Conservation (phyloP, 2,888 invertebrate genomes). For the Anoncus sp. region DNA sequence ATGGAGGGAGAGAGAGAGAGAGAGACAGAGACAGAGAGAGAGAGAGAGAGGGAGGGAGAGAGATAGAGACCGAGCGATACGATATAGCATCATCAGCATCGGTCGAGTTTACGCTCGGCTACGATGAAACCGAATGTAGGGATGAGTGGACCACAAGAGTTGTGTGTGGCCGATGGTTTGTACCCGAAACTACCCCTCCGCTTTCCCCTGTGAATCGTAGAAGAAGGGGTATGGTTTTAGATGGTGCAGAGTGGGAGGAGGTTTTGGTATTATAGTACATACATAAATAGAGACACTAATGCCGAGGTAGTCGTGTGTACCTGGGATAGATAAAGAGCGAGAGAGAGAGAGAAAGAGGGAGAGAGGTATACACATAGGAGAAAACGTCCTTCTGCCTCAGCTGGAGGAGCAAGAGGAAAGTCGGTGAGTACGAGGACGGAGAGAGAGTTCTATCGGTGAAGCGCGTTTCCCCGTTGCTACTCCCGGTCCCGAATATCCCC, state of each 20-base stretch:
- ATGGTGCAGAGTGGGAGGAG: slow-evolving; percentile 7
- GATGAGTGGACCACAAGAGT: slow-evolving; percentile 18
- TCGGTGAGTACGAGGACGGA: slow-evolving; percentile 16
- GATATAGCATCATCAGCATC: slow-evolving; percentile 40
- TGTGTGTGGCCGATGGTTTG: slow-evolving; percentile 43
- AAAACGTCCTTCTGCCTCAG: slow-evolving; percentile 28
- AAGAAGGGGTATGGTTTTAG: slow-evolving; percentile 12
- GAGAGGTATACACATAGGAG: background rate
- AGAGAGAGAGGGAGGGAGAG: background rate
- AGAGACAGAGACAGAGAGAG: slow-evolving; percentile 4
- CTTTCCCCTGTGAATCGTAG: slow-evolving; percentile 22
- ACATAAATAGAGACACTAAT: slow-evolving; percentile 51
- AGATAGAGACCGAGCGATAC: background rate
- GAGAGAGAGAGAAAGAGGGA: slow-evolving; percentile 1
- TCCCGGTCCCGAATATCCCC: slow-evolving; percentile 71
- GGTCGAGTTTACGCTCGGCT: slow-evolving; percentile 37
- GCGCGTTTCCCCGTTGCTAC: slow-evolving; percentile 42
- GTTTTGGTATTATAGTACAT: slow-evolving; percentile 51
- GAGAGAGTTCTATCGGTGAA: slow-evolving; percentile 34
- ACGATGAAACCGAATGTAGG: slow-evolving; percentile 14
- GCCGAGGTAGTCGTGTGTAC: slow-evolving; percentile 31
- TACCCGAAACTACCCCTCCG: slow-evolving; percentile 25
- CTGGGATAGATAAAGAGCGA: slow-evolving; percentile 33
- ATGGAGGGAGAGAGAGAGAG: background rate
- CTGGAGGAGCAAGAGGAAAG: slow-evolving; percentile 42